A percentile compares a stretch with the other conserved stretches of the same genome.
Evolutionary conservation across 2,797 vertebrate species (phyloP).

Genomic region (Enteromius fasciolatus): DNA sequence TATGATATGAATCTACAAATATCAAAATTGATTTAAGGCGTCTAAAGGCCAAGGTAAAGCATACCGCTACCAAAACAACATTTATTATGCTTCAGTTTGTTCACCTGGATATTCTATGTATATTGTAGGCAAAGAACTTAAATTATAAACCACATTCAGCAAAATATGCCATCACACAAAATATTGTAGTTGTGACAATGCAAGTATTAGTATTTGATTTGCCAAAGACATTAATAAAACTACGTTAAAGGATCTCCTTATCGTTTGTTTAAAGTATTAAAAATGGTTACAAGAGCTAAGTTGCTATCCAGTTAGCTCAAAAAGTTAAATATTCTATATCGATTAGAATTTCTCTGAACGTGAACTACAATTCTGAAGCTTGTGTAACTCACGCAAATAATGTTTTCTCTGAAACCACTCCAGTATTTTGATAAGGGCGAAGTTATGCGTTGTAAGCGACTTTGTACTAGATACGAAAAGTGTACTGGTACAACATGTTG

Average conservation of each 20-base stretch:
- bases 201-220: neutral
- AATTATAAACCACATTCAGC: neutral
- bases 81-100: neutral
- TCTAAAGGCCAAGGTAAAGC: neutral
- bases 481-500: slow-evolving; percentile 10
- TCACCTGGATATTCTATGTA: neutral
- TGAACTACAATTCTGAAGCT: neutral
- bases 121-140: neutral
- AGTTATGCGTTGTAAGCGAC: neutral
- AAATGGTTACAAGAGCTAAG: neutral
- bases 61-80: neutral
- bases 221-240: neutral
- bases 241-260: neutral
- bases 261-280: neutral
- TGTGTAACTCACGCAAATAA: neutral
- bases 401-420: slow-evolving; percentile 2
- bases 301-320: neutral
- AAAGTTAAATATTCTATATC: neutral
- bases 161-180: neutral
- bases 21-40: neutral
- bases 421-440: neutral
- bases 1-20: neutral
- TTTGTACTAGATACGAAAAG: neutral
- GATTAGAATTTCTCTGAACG: neutral
- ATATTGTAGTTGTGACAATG: too few species aligned